Evolutionary conservation across 2,888 invertebrate species (phyloP), one percentile per base, ranked within the genome.

Genomic region (Synergus umbraculus): DNA sequence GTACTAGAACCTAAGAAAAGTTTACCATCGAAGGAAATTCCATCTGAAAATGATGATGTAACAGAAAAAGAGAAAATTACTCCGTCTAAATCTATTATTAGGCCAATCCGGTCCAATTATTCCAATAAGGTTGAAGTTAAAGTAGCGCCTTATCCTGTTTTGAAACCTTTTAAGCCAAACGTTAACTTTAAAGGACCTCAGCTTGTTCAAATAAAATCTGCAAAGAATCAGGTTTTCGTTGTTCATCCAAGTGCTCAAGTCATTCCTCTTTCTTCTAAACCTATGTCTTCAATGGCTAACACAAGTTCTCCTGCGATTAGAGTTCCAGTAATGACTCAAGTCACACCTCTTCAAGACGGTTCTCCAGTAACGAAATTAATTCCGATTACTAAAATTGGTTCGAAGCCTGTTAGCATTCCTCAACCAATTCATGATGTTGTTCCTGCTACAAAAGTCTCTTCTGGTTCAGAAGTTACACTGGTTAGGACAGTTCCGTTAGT

Each of bases 91-190:
- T 37, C 37, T 37, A 5, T 37, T 37, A 54, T n/a, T 5, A 54
- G 54, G 15, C 67, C 29, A 44, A 67, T 67, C n/a, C 18, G 44
- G 18, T 7, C 43, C 13, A 13, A 22, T 67, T 60, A 18, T 60
- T 18, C 10, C 44, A 49, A 13, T 8, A 69, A 69, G 22, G 22
- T 46, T 60, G 22, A 22, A 60, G 13, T 69, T 0, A 69, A 69
- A 69, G 49, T 69, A 7, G 8, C 69, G 4, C 69, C 69, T 49
- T 73, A 73, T 54, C 49, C 69, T 9, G 37, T 37, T n/a, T 15
- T 22, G 3, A 10, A 60, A 60, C 10, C 60, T 22, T 22, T 18
- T 9, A 18, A 69, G 13, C n/a, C 22, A 8, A 9, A 5, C 4
- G 37, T 10, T 9, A 29, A 15, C n/a, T 37, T 15, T 37, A 37